phyloP scores from a whole-genome alignment of 2,797 vertebrate species.

The Tauraco hartlaubi region DNA sequence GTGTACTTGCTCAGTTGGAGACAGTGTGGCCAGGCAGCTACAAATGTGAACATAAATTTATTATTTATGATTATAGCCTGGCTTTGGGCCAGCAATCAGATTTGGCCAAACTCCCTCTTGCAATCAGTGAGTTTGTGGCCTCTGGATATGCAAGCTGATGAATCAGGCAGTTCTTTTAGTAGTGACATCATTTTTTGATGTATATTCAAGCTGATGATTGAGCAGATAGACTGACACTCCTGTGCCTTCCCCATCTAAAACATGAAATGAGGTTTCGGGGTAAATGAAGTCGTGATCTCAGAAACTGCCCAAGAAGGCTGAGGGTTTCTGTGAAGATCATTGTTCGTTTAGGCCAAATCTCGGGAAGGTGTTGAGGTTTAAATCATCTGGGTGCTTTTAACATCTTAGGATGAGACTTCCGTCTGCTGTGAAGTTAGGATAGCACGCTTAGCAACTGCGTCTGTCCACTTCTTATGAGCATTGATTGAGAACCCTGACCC shows the following conservation, averaged over 20 bases:
- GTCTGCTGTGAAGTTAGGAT: not conserved
- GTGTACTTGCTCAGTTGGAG: not conserved
- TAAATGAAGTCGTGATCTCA: not conserved
- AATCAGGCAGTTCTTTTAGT: not conserved
- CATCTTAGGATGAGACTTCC: not conserved
- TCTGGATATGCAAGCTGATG: not conserved
- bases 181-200: not conserved
- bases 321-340: not conserved
- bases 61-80: constrained; percentile 1
- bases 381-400: not conserved
- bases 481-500: not conserved
- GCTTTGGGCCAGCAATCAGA: not conserved
- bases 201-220: not conserved
- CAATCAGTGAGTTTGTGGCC: not conserved
- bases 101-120: not conserved
- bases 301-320: not conserved
- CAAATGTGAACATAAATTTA: not conserved
- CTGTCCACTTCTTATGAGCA: not conserved
- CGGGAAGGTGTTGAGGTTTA: not conserved
- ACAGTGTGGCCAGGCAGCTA: not conserved
- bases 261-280: not conserved
- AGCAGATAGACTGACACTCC: not conserved
- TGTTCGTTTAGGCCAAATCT: not conserved
- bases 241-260: not conserved
- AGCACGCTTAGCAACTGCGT: accelerated